These are phyloP conservation scores for Gonioctena quinquepunctata DNA, from an alignment of 1,140 invertebrate species.

Conservation along the genomic window DNA sequence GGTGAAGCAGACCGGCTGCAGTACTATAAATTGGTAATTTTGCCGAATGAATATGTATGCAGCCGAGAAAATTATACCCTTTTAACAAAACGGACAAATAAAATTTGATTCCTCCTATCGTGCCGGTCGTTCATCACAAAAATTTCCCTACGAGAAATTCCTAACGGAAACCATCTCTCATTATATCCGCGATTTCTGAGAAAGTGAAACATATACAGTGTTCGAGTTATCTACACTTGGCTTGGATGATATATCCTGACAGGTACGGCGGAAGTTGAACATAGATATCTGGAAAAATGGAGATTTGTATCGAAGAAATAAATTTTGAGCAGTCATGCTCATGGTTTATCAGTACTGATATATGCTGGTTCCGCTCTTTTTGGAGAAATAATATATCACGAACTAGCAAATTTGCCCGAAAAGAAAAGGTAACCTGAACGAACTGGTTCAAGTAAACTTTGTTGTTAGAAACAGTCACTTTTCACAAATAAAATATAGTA, in stretches of 20 bases:
- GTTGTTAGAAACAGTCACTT: too few species aligned
- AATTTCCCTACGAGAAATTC: neutral
- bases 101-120: conserved; percentile 13
- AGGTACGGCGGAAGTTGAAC: neutral
- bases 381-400: too few species aligned
- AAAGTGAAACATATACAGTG: conserved; percentile 20
- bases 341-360: too few species aligned
- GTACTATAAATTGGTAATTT: conserved; percentile 18
- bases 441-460: too few species aligned
- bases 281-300: neutral
- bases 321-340: neutral
- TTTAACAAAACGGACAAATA: conserved; percentile 17
- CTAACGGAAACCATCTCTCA: conserved; percentile 20
- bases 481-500: too few species aligned
- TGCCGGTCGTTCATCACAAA: conserved; percentile 16
- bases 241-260: neutral
- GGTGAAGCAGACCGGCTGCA: neutral
- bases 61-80: conserved; percentile 16
- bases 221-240: conserved; percentile 14
- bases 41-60: conserved; percentile 15
- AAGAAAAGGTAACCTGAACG: too few species aligned
- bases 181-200: conserved; percentile 20
- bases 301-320: neutral
- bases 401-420: too few species aligned
- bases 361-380: too few species aligned